phyloP scores from a whole-genome alignment of 2,888 invertebrate species.

The Sthenelais limicola region DNA sequence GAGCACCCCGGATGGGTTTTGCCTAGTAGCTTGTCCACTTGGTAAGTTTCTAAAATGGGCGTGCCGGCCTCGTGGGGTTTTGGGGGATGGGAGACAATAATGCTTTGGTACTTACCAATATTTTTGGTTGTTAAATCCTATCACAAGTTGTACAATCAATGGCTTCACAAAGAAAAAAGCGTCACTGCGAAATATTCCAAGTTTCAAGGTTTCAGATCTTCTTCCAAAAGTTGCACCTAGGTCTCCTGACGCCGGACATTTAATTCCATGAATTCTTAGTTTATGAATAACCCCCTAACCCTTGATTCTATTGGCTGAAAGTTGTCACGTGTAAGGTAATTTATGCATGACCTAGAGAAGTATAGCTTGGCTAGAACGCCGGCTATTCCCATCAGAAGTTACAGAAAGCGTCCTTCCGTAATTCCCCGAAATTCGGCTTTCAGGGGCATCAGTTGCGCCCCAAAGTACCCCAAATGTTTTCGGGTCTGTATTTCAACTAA shows the following conservation, averaged over 20 bases:
- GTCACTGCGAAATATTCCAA: not conserved
- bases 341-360: slow-evolving; percentile 29
- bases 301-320: slow-evolving; percentile 26
- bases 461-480: too few relatives aligned
- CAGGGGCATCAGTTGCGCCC: too few relatives aligned
- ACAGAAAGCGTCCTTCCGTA: not conserved
- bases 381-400: not conserved
- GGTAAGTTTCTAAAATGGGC: not conserved
- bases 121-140: slow-evolving; percentile 1
- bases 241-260: slow-evolving; percentile 16
- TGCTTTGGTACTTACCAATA: slow-evolving; percentile 10
- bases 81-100: not conserved
- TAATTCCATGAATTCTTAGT: slow-evolving; percentile 32
- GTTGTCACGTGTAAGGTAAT: slow-evolving; percentile 5
- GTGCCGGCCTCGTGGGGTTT: slow-evolving; percentile 1
- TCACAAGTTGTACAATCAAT: too few relatives aligned
- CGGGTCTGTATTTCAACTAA: too few relatives aligned
- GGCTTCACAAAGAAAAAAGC: not conserved
- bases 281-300: slow-evolving; percentile 28
- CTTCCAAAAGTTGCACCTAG: not conserved
- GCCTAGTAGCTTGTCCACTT: not conserved
- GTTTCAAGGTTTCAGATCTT: not conserved
- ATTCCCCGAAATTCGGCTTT: too few relatives aligned
- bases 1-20: not conserved
- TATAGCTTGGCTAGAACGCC: slow-evolving; percentile 14